phyloP scores from a whole-genome alignment of 2,888 invertebrate species.

The Tipula helvola region DNA sequence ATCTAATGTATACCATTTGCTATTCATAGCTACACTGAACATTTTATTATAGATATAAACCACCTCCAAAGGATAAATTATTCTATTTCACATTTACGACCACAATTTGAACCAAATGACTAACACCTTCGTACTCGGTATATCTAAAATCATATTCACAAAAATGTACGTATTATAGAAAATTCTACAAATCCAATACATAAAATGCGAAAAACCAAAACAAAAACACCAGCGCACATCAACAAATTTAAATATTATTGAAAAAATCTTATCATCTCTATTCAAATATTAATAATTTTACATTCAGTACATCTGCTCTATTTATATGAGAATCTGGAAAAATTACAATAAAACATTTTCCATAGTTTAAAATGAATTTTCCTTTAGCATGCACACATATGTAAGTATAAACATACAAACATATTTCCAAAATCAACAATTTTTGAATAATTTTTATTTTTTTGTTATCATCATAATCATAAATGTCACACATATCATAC shows the following conservation, averaged over 20 bases:
- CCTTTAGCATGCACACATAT: background rate
- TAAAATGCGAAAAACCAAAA: background rate
- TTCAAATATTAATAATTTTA: background rate
- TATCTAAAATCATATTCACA: background rate
- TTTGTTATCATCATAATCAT: background rate
- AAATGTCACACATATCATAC: background rate
- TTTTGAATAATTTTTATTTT: background rate
- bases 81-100: background rate
- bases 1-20: too few relatives aligned
- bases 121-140: background rate
- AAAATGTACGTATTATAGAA: background rate
- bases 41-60: too few relatives aligned
- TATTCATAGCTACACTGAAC: too few relatives aligned
- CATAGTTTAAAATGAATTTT: slow-evolving; percentile 4
- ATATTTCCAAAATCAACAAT: background rate
- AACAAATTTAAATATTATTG: background rate
- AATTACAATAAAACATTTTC: background rate
- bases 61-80: background rate
- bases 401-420: too few relatives aligned
- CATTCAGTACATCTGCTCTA: background rate
- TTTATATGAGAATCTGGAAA: background rate
- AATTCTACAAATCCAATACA: background rate
- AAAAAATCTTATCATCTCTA: background rate
- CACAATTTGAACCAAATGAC: background rate
- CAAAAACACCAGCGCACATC: background rate